Evolutionary conservation across 23 tunicate species (phyloP), one percentile per base, ranked within the genome.

Genomic region (Styela clava): DNA sequence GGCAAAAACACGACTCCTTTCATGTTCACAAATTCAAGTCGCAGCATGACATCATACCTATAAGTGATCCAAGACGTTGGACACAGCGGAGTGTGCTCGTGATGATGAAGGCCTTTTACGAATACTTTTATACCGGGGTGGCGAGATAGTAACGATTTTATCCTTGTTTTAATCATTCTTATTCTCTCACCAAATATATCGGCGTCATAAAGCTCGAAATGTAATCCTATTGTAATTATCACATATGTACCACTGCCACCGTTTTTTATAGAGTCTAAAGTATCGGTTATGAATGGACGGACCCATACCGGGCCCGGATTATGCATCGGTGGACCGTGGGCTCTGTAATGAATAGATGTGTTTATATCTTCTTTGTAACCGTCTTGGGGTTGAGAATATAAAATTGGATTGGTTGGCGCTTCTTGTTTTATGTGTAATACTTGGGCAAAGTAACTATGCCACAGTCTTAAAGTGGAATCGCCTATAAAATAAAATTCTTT

Each of bases 261-360:
- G 24, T 36, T 25, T 0, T 31, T 28, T 0, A 89, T 51, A 31
- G 25, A 23, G 56, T 89, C 89, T 0, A 89, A 32, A 1, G 83
- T 25, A 35, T 89, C 88, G 24, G 83, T 83, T 30, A 89, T 89
- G 74, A 84, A 89, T 2, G 95, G 95, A 74, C 52, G 69, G 0
- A 81, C 76, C 26, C 77, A 23, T 26, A 79, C 84, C 0, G 86
- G 35, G 2, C 95, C 95, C 2, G 89, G 89, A 44, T 89, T 89
- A 25, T 85, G 88, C 22, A 89, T 29, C 26, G 95, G 95, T 5
- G 88, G 88, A 1, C 95, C 95, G 56, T 89, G 95, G 1, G 95
- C 86, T 35, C 85, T 68, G 64, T 84, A 89, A 31, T 76, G 78
- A 68, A 89, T 24, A 2, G 86, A 24, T 22, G 81, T 22, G 83